A percentile compares a stretch with the other conserved stretches of the same genome.
Evolutionary conservation across 2,113 vertebrate species (phyloP).

Genomic region (Sceloporus undulatus): DNA sequence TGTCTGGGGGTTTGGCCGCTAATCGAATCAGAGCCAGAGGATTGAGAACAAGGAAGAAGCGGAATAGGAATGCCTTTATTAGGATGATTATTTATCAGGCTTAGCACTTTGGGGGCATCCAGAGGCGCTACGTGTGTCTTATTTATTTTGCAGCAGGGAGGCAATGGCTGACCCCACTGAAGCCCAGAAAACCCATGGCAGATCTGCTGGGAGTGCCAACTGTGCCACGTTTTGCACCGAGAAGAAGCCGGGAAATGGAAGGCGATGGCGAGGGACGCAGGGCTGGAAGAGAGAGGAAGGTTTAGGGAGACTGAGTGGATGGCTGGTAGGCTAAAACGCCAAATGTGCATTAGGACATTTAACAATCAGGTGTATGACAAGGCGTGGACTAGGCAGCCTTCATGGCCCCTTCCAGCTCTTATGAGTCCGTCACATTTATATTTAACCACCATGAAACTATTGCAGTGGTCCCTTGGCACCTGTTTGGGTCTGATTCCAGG

Average conservation of each 20-base stretch:
- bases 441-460: no score
- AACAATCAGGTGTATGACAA: no score
- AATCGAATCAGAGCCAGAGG: slow-evolving; percentile 13
- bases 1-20: slow-evolving; percentile 15
- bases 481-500: no score
- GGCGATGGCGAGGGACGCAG: no score
- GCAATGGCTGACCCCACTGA: neutral
- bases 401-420: no score
- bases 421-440: no score
- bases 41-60: neutral
- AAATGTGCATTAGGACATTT: no score
- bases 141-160: neutral
- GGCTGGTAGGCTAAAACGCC: no score
- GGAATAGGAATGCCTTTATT: neutral
- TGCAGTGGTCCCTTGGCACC: no score
- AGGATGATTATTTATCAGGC: neutral
- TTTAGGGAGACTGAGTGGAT: no score
- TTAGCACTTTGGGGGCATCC: neutral
- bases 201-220: neutral
- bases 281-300: neutral
- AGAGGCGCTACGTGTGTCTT: neutral
- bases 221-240: neutral
- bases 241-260: slow-evolving; percentile 48
- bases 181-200: neutral
- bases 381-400: no score